Percentiles rank a stretch among this genome's conserved stretches.
Evolutionary conservation across 2,888 invertebrate species (phyloP).

Genomic region (Malacosoma neustria): DNA sequence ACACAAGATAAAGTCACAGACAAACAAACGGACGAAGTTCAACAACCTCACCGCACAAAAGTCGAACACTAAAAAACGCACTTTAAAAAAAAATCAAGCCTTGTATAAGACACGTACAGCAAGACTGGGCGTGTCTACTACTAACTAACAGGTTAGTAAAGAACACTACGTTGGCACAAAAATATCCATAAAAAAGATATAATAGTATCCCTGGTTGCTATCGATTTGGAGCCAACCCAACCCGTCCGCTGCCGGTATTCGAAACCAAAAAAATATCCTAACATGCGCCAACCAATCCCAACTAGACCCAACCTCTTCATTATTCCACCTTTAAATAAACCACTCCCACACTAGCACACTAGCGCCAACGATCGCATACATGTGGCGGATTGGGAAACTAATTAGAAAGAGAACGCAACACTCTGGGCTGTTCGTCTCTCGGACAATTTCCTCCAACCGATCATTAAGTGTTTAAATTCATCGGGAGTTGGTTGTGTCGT

Average conservation of each 20-base stretch:
- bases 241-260: slow-evolving; percentile 57
- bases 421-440: slow-evolving; percentile 66
- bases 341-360: slow-evolving; percentile 36
- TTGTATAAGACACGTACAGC: slow-evolving; percentile 52
- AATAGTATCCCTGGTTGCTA: slow-evolving; percentile 66
- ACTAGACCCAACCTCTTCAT: slow-evolving; percentile 29
- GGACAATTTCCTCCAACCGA: slow-evolving; percentile 74
- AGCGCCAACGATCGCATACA: slow-evolving; percentile 56
- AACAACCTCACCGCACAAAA: slow-evolving; percentile 41
- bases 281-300: slow-evolving; percentile 40
- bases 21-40: slow-evolving; percentile 18
- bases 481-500: slow-evolving; percentile 74
- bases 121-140: slow-evolving; percentile 62
- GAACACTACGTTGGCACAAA: slow-evolving; percentile 63
- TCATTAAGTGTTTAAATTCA: slow-evolving; percentile 75
- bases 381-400: slow-evolving; percentile 49
- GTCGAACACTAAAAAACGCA: slow-evolving; percentile 41
- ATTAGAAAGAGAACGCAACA: slow-evolving; percentile 53
- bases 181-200: slow-evolving; percentile 73
- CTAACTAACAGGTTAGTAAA: slow-evolving; percentile 67
- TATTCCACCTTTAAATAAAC: slow-evolving; percentile 38
- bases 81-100: slow-evolving; percentile 50
- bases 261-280: slow-evolving; percentile 58
- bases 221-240: slow-evolving; percentile 51
- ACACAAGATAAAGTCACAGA: slow-evolving; percentile 14